Conservation (phyloP, 2,797 vertebrate genomes). For the Periparus ater region DNA sequence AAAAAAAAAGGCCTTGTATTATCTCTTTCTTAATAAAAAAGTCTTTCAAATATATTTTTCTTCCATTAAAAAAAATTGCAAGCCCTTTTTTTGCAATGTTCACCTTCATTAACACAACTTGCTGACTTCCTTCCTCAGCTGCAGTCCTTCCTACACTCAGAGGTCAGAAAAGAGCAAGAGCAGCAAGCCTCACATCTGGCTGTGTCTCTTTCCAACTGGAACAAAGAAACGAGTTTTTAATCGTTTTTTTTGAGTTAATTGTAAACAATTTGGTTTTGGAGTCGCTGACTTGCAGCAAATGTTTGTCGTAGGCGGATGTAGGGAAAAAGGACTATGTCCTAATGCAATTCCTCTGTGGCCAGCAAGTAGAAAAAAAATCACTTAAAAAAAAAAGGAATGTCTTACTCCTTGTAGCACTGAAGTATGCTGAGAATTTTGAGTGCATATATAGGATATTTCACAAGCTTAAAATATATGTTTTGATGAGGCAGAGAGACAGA, state of each 20-base stretch:
- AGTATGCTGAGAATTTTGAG: conserved; percentile 20
- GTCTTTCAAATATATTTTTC: neutral
- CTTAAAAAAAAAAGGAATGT: neutral
- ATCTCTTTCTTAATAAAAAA: neutral
- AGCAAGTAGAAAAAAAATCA: neutral
- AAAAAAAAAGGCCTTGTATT: neutral
- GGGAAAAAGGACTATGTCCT: conserved; percentile 23
- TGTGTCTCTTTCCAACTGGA: conserved; percentile 61
- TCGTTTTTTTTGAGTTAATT: conserved; percentile 56
- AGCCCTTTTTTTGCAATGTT: neutral
- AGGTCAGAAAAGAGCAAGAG: conserved; percentile 58
- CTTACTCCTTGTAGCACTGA: neutral
- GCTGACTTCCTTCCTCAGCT: conserved; percentile 67
- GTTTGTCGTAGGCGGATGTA: conserved; percentile 51
- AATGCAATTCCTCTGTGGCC: conserved; percentile 39
- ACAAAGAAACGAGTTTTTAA: conserved; percentile 61
- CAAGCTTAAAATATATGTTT: neutral
- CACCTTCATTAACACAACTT: conserved; percentile 43
- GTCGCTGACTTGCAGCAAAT: conserved; percentile 48
- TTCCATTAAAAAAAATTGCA: neutral
- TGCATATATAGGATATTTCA: neutral
- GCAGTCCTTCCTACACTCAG: conserved; percentile 54
- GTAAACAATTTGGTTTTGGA: conserved; percentile 67
- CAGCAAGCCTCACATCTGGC: conserved; percentile 65
- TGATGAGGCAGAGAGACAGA: neutral